Evolutionary conservation across 2,888 invertebrate genomes (phyloP), one percentile per base, ranked within the genome.

Genomic region (Calliphora vomitoria): DNA sequence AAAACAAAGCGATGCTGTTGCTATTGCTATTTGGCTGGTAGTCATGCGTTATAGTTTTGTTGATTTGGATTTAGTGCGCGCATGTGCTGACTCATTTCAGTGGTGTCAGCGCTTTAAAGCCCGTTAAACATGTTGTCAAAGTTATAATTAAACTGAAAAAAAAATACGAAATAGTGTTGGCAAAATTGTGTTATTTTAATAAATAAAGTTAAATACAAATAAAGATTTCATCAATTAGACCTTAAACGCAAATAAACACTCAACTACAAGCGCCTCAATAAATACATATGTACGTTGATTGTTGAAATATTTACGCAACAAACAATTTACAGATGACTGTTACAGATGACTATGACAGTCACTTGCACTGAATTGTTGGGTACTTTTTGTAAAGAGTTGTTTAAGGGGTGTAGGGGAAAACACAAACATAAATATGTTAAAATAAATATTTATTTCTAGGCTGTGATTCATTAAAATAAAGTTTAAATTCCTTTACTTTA

Each of bases 251-350:
- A 41, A 78, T 38, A 38, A 18, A 11, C 58, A 44, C 4, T 15
- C 38, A 1, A 1, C 1, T 25, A 55, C 15, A 31, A n/a, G 4
- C 25, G 31, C 11, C 15, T 35, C 18, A 15, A 31, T 10, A 58
- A 31, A 79, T 69, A 25, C 25, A 25, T 25, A 25, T n/a, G 25
- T 25, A 60, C 20, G 50, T 69, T n/a, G n/a, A n/a, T n/a, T n/a
- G n/a, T n/a, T 68, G 11, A 15, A 41, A 74, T 64, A 66, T 82
- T 82, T 82, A 66, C 62, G 50, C 62, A 71, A 80, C 62, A 44
- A 62, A 62, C 5, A 75, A 38, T 5, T 44, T 55, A 1, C 35
- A 53, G 15, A 64, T 18, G 31, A 47, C 47, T 44, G 47, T 75
- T 31, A 15, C 50, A 62, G 50, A 76, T 50, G 35, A 31, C n/a